A percentile compares a stretch with the other conserved stretches of the same genome.
These are phyloP conservation scores for Phyllotis vaccarum DNA, from an alignment of 2,797 vertebrate genomes.

Conservation along the genomic window DNA sequence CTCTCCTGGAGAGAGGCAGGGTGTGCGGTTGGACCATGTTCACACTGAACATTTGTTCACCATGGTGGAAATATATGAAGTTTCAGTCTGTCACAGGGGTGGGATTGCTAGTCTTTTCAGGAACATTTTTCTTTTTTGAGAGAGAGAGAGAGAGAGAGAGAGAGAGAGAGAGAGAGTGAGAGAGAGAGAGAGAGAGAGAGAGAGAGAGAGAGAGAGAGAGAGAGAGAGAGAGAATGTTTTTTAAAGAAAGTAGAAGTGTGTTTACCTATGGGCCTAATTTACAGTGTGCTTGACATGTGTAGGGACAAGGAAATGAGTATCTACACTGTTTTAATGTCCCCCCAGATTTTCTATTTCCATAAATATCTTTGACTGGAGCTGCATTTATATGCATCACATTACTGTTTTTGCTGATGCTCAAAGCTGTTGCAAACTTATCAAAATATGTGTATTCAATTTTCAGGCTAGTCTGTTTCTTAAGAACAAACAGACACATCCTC, in stretches of 20 bases:
- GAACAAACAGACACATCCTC: background rate
- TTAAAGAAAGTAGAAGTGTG: background rate
- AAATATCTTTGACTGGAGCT: conserved; percentile 28
- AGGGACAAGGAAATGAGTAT: background rate
- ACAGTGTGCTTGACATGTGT: background rate
- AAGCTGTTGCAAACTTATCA: background rate
- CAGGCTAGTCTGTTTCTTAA: background rate
- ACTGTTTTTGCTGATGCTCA: conserved; percentile 21
- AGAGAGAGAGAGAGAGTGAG: too few relatives aligned
- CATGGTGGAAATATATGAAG: background rate
- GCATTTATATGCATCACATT: background rate
- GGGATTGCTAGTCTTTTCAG: background rate
- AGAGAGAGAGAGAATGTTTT: background rate
- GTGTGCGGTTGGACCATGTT: conserved; percentile 66
- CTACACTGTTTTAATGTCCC: background rate
- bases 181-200: too few relatives aligned
- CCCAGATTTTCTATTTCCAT: conserved; percentile 35
- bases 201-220: too few relatives aligned
- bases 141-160: too few relatives aligned
- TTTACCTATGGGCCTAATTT: background rate
- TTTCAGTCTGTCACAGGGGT: background rate
- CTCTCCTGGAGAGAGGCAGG: conserved; percentile 57
- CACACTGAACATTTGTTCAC: conserved; percentile 38
- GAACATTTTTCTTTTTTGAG: background rate
- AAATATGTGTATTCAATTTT: conserved; percentile 15